Conservation (phyloP, 2,113 vertebrate genomes). For the Mionectes macconnelli region DNA sequence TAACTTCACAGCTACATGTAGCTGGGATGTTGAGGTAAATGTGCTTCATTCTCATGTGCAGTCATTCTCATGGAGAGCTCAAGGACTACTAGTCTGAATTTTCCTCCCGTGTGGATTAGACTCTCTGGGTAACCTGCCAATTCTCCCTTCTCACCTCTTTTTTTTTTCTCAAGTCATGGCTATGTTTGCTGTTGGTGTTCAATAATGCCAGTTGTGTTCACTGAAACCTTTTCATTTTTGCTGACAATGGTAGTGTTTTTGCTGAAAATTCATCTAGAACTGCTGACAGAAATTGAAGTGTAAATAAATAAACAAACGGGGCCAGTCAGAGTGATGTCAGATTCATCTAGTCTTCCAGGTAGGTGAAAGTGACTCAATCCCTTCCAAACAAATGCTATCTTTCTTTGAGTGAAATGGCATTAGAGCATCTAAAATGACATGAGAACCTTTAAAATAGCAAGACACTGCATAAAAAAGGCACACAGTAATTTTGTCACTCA, state of each 20-base stretch:
- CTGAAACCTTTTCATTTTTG: not conserved
- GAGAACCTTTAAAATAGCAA: not conserved
- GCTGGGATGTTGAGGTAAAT: not conserved
- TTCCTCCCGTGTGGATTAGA: not conserved
- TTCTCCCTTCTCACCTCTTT: not conserved
- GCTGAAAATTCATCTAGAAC: not conserved
- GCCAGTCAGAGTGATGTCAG: not conserved
- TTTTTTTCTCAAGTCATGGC: not conserved
- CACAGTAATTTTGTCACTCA: not conserved
- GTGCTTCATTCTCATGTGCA: not conserved
- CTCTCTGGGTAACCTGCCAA: not conserved
- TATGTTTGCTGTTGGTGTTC: not conserved
- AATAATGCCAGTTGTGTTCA: not conserved
- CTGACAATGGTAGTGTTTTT: not conserved
- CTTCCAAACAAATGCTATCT: not conserved
- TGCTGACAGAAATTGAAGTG: not conserved
- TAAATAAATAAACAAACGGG: not conserved
- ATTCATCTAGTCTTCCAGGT: not conserved
- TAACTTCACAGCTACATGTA: not conserved
- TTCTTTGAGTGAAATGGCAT: not conserved
- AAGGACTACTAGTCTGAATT: not conserved
- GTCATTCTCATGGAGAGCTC: not conserved
- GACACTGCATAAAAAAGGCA: not conserved
- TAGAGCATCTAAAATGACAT: not conserved
- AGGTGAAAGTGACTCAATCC: not conserved